Percentiles rank a stretch among this genome's conserved stretches.
Conservation (phyloP, 64 coral and sea anemone species). For the Anthopleura sola region DNA sequence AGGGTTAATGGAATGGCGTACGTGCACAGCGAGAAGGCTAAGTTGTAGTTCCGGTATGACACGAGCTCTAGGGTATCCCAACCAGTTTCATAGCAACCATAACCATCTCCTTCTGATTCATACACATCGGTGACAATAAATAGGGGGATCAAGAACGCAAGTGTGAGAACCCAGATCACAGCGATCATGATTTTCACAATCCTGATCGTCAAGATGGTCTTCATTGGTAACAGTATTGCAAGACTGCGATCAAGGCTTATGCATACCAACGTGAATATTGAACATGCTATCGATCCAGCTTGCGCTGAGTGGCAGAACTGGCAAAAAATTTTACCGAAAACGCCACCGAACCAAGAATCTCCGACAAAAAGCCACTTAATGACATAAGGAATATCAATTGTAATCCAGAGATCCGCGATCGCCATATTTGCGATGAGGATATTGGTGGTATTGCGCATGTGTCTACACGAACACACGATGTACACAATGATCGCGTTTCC, state of each 20-base stretch:
- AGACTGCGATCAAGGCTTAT: slow-evolving; percentile 58
- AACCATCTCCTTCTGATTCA: neutral
- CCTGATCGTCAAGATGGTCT: slow-evolving; percentile 28
- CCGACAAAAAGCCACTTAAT: slow-evolving; percentile 45
- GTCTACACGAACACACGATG: slow-evolving; percentile 47
- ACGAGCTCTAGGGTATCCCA: neutral
- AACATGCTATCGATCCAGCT: slow-evolving; percentile 32
- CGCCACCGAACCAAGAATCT: slow-evolving; percentile 44
- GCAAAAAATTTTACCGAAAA: slow-evolving; percentile 43
- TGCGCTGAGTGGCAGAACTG: slow-evolving; percentile 50
- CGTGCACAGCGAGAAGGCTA: neutral
- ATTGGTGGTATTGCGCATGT: slow-evolving; percentile 69
- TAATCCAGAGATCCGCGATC: slow-evolving; percentile 52
- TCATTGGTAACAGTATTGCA: slow-evolving; percentile 64
- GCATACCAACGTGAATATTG: slow-evolving; percentile 52
- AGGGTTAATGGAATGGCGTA: slow-evolving; percentile 39
- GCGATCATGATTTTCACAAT: slow-evolving; percentile 39
- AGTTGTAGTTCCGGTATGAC: neutral
- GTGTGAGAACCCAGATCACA: slow-evolving; percentile 14
- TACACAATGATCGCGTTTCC: slow-evolving; percentile 40
- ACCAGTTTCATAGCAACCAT: neutral
- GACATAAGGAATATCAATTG: slow-evolving; percentile 62
- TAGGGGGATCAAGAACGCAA: slow-evolving; percentile 17
- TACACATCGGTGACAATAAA: neutral
- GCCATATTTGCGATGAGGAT: slow-evolving; percentile 72